Conservation (phyloP, 2,797 vertebrate genomes). For the Syndactyla subalaris region DNA sequence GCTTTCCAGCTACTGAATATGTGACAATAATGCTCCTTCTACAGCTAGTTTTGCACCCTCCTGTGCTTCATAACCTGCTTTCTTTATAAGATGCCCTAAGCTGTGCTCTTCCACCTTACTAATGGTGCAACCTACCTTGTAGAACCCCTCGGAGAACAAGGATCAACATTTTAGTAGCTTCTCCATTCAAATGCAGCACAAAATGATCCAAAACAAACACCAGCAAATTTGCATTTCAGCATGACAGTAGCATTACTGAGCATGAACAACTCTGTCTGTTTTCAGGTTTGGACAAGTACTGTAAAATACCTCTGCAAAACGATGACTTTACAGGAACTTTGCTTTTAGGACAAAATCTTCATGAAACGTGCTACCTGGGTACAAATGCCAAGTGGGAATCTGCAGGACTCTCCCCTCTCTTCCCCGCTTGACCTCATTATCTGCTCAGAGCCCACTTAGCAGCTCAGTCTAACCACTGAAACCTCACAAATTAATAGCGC, state of each 20-base stretch:
- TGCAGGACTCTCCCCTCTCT: neutral
- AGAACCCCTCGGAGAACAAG: neutral
- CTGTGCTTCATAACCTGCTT: neutral
- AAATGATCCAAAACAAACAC: neutral
- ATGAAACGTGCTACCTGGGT: neutral
- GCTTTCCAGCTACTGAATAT: neutral
- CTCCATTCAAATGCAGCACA: neutral
- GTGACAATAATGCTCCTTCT: neutral
- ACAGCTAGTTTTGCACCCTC: neutral
- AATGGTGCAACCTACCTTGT: neutral
- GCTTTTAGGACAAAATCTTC: neutral
- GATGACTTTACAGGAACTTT: neutral
- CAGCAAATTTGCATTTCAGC: neutral
- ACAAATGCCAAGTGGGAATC: constrained; percentile 4
- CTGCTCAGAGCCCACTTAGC: constrained; percentile 42
- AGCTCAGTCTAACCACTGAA: constrained; percentile 42
- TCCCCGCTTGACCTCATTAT: constrained; percentile 51
- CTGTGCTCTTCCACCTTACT: neutral
- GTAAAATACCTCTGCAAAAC: neutral
- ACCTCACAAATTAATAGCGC: constrained; percentile 43
- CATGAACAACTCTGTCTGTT: neutral
- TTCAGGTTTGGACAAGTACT: neutral
- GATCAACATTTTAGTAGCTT: neutral
- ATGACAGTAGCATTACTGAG: neutral
- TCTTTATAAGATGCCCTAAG: neutral